phyloP scores from a whole-genome alignment of 64 coral and sea anemone species.

The Cladopsammia gracilis region DNA sequence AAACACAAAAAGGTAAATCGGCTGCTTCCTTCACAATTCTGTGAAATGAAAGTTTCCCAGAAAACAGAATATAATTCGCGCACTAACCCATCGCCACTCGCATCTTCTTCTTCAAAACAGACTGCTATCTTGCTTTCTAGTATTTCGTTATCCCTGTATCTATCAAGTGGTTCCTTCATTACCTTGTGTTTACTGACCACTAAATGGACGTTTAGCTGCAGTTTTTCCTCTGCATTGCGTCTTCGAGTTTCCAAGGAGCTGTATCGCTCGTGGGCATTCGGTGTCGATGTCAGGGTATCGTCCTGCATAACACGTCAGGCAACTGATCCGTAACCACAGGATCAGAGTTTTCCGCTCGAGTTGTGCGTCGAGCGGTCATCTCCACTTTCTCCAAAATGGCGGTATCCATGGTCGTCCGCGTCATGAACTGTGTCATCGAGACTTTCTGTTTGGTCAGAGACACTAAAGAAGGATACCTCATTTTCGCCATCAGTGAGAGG shows the following conservation, averaged over 20 bases:
- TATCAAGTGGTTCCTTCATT: not conserved
- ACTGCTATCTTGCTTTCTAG: not conserved
- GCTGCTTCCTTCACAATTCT: not conserved
- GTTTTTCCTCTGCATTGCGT: no score
- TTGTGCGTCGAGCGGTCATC: no score
- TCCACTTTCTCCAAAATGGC: not conserved
- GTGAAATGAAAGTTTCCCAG: not conserved
- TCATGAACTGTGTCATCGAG: no score
- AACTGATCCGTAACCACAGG: not conserved
- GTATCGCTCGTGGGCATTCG: no score
- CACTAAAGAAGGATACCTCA: not conserved
- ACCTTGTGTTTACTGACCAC: not conserved
- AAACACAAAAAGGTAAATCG: not conserved
- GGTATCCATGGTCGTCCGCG: not conserved
- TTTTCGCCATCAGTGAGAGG: not conserved
- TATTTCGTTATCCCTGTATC: not conserved
- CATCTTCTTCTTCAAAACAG: not conserved
- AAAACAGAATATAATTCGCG: conserved; percentile 9
- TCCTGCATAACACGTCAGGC: no score
- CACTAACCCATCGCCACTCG: not conserved
- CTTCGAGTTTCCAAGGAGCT: no score
- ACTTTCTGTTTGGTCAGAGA: no score
- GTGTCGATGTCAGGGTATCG: no score
- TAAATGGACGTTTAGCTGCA: not conserved
- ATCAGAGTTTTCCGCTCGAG: not conserved